Percentiles rank a stretch among this genome's conserved stretches.
phyloP scores from a whole-genome alignment of 1,140 invertebrate species.

The Aethina tumida region DNA sequence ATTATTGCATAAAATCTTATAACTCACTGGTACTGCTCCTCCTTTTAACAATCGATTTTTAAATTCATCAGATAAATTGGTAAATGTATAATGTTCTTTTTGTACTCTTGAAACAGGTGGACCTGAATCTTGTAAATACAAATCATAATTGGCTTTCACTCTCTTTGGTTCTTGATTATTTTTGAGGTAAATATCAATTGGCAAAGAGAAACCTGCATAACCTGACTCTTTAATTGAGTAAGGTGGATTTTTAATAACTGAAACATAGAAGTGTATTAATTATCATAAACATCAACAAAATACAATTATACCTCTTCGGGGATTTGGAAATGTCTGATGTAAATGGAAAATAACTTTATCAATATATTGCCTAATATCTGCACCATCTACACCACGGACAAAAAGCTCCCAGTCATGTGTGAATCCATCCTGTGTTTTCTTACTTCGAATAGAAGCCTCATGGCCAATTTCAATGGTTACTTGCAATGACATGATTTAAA shows the following conservation, averaged over 20 bases:
- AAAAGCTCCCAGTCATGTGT: slow-evolving; percentile 98
- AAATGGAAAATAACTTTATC: slow-evolving; percentile 92
- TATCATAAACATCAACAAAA: slow-evolving; percentile 5
- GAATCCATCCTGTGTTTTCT: slow-evolving; percentile 75
- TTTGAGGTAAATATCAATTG: slow-evolving; percentile 84
- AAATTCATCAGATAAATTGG: slow-evolving; percentile 82
- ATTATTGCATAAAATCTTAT: background rate
- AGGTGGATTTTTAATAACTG: slow-evolving; percentile 84
- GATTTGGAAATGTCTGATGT: slow-evolving; percentile 86
- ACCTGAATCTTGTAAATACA: slow-evolving; percentile 65
- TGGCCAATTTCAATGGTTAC: slow-evolving; percentile 90
- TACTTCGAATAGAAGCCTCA: slow-evolving; percentile 64
- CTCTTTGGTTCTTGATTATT: slow-evolving; percentile 88
- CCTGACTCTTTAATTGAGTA: slow-evolving; percentile 85
- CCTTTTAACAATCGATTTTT: slow-evolving; percentile 76
- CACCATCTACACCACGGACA: slow-evolving; percentile 75
- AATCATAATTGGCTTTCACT: slow-evolving; percentile 77
- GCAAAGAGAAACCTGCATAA: slow-evolving; percentile 86
- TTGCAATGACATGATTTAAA: slow-evolving; percentile 57
- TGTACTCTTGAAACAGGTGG: slow-evolving; percentile 61
- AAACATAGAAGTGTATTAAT: slow-evolving; percentile 30
- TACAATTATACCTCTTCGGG: slow-evolving; percentile 57
- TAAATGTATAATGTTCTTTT: slow-evolving; percentile 63
- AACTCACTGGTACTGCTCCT: slow-evolving; percentile 54
- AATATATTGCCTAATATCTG: slow-evolving; percentile 81